Evolutionary conservation across 1,140 invertebrate species (phyloP), one percentile per base, ranked within the genome.

Genomic region (Drosophila leontia): DNA sequence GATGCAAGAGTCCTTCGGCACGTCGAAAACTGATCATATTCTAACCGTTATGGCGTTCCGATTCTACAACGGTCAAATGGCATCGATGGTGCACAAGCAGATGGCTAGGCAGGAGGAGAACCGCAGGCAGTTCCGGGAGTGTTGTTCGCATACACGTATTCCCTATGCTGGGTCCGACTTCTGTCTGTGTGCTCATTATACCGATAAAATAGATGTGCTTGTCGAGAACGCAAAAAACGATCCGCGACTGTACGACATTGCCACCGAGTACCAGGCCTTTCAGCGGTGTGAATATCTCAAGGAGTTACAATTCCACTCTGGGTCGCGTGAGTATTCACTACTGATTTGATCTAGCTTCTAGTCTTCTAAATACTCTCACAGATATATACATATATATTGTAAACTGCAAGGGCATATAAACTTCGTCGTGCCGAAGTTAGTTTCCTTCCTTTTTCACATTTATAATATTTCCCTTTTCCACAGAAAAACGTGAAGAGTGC

Each of bases 101-200:
- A 11, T 42, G 3, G 15, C 58, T 4, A 32, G 32, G 9, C 39
- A 1, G 2, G 44, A 65, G 1, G 34, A 48, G 7, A 29, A 41
- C 2, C 48, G 68, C 8, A 59, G 56, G 9, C 5, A 64, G 13
- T 81, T 77, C 29, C 4, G 11, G 0, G 15, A 37, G 17, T 5
- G 8, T 9, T 1, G 8, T 1, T 72, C 50, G 9, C 11, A 12
- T 0, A 82, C 82, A 0, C 0, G 35, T 2, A 12, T 82, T 11
- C 87, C 87, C 26, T 91, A 59, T 57, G 0, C 45, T 2, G 87
- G 87, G 7, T 75, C 70, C 13, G 64, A 82, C 50, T 58, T 61
- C 8, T 39, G 48, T 12, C 9, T 13, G 26, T 29, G 60, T 47
- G 5, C 19, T 35, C 13, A 65, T 61, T n/a, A 19, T 1, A 2